Conservation (phyloP, 2,888 invertebrate species). For the Ecdyonurus torrentis region DNA sequence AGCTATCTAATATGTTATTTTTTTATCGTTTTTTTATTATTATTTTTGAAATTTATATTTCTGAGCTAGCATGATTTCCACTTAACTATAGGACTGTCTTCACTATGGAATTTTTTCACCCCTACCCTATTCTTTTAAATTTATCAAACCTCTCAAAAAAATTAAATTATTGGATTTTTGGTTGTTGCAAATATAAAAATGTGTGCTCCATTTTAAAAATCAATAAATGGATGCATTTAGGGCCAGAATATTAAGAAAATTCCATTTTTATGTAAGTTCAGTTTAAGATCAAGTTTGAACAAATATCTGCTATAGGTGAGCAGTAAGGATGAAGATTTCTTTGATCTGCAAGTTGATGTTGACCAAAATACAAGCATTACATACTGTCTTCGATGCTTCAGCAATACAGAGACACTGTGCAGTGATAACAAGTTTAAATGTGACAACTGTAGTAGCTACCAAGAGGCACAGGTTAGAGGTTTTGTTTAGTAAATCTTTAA, state of each 20-base stretch:
- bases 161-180: constrained; percentile 1
- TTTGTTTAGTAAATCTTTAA: no score
- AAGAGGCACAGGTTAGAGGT: constrained; percentile 95
- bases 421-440: constrained; percentile 99
- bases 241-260: no score
- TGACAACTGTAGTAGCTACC: constrained; percentile 97
- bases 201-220: no score
- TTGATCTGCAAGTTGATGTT: constrained; percentile 97
- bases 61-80: no score
- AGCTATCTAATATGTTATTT: no score
- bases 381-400: constrained; percentile 93
- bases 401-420: constrained; percentile 95
- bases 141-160: no score
- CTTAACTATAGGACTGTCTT: no score
- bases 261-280: not conserved
- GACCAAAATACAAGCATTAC: constrained; percentile 99
- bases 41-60: no score
- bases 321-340: constrained; percentile 98
- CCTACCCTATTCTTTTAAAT: no score
- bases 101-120: no score
- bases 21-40: no score
- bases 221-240: no score
- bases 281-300: not conserved
- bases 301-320: constrained; percentile 43
- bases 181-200: not conserved